Percentiles rank a stretch among this genome's conserved stretches.
Evolutionary conservation across 2,888 invertebrate species (phyloP).

Genomic region (Sinopyrophorus schimmeli): DNA sequence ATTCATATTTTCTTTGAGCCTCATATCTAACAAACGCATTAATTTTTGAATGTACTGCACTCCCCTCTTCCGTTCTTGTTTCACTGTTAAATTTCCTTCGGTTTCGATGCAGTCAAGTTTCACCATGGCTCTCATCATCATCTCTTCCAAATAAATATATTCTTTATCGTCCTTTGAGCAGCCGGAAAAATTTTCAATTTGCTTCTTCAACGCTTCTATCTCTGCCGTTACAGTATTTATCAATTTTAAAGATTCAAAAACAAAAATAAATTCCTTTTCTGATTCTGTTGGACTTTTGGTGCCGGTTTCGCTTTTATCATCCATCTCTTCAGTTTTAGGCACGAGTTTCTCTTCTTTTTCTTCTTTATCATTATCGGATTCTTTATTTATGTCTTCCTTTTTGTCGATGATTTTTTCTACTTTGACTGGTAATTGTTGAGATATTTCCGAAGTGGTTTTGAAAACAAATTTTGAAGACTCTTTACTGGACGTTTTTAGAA

Average conservation of each 20-base stretch:
- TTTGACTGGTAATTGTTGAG: no score
- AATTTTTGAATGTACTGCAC: slow-evolving; percentile 19
- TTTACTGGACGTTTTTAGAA: no score
- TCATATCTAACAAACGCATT: slow-evolving; percentile 16
- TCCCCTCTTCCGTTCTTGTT: slow-evolving; percentile 12
- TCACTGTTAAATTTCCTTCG: slow-evolving; percentile 1
- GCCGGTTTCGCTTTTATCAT: background rate
- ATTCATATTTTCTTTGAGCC: slow-evolving; percentile 16
- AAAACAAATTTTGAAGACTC: no score
- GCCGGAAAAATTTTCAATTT: slow-evolving; percentile 23
- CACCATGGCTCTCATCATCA: slow-evolving; percentile 24
- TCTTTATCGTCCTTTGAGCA: slow-evolving; percentile 22
- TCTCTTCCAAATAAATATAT: slow-evolving; percentile 35
- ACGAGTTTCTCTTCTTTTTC: background rate
- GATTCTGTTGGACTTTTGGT: background rate
- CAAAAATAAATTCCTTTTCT: no score
- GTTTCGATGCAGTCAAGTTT: slow-evolving; percentile 28
- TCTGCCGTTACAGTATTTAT: background rate
- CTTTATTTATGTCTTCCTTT: no score
- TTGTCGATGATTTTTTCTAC: no score
- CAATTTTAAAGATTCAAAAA: background rate
- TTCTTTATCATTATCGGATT: background rate
- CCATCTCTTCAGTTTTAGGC: background rate
- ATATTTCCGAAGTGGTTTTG: no score
- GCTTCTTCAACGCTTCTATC: background rate